Conservation (phyloP, 2,113 vertebrate species). For the Piprites chloris region DNA sequence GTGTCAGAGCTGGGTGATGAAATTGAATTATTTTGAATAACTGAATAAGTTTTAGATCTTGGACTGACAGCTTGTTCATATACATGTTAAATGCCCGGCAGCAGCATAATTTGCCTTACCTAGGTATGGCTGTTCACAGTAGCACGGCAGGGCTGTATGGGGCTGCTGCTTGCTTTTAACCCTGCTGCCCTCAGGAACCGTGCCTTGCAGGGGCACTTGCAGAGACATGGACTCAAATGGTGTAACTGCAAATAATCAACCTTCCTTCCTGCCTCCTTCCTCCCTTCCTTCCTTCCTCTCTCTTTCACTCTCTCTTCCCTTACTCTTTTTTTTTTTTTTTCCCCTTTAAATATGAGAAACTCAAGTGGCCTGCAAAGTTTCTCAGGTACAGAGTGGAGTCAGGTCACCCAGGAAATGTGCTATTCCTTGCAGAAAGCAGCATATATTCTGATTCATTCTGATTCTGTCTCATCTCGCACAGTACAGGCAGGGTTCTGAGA, state of each 20-base stretch:
- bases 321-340: too few relatives aligned
- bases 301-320: background rate
- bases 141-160: accelerated
- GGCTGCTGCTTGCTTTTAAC: background rate
- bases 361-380: background rate
- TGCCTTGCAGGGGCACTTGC: background rate
- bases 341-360: background rate
- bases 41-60: constrained; percentile 44
- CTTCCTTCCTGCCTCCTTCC: background rate
- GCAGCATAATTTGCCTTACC: constrained; percentile 2
- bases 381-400: background rate
- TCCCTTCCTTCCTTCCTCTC: background rate
- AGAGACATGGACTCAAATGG: background rate
- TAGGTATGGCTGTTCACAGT: background rate
- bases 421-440: background rate
- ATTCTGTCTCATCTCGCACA: background rate
- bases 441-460: background rate
- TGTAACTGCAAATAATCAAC: background rate
- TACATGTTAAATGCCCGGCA: constrained; percentile 38
- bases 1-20: constrained; percentile 26
- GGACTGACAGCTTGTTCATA: constrained; percentile 30
- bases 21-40: constrained; percentile 57
- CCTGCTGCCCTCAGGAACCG: background rate
- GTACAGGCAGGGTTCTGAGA: background rate
- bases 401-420: accelerated